These are phyloP conservation scores for Anhinga rufa DNA, from an alignment of 2,113 vertebrate species.

Conservation along the genomic window DNA sequence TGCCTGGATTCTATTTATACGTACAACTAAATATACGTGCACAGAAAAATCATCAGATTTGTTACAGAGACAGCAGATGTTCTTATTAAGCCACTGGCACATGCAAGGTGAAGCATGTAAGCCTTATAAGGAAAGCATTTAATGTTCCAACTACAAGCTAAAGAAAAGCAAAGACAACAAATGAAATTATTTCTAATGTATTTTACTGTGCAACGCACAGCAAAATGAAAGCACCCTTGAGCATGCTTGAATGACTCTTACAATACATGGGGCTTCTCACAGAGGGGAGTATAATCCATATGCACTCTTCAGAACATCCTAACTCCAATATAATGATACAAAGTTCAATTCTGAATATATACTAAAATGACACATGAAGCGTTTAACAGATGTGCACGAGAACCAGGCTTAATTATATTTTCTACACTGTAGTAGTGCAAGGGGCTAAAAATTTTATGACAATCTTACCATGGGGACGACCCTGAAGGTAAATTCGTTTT, in stretches of 20 bases:
- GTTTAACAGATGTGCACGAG: not conserved
- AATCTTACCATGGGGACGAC: not conserved
- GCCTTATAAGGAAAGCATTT: slow-evolving; percentile 43
- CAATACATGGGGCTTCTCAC: not conserved
- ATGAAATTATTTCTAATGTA: slow-evolving; percentile 15
- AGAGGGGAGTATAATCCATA: not conserved
- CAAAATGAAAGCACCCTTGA: not conserved
- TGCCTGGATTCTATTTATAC: slow-evolving; percentile 43
- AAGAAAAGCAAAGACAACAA: slow-evolving; percentile 47
- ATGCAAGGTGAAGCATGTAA: slow-evolving; percentile 51
- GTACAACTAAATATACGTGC: slow-evolving; percentile 58
- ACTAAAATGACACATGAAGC: not conserved
- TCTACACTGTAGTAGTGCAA: not conserved
- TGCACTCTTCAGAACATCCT: not conserved
- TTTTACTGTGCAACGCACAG: slow-evolving; percentile 17
- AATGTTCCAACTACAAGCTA: slow-evolving; percentile 16
- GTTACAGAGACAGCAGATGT: slow-evolving; percentile 65
- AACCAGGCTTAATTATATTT: not conserved
- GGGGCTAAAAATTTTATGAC: not conserved
- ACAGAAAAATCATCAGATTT: slow-evolving; percentile 44
- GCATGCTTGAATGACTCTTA: not conserved
- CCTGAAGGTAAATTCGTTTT: not conserved
- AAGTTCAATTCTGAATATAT: not conserved
- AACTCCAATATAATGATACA: not conserved
- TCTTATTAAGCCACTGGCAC: slow-evolving; percentile 61